phyloP scores from a whole-genome alignment of 2,113 vertebrate species.

The Setophaga coronata region DNA sequence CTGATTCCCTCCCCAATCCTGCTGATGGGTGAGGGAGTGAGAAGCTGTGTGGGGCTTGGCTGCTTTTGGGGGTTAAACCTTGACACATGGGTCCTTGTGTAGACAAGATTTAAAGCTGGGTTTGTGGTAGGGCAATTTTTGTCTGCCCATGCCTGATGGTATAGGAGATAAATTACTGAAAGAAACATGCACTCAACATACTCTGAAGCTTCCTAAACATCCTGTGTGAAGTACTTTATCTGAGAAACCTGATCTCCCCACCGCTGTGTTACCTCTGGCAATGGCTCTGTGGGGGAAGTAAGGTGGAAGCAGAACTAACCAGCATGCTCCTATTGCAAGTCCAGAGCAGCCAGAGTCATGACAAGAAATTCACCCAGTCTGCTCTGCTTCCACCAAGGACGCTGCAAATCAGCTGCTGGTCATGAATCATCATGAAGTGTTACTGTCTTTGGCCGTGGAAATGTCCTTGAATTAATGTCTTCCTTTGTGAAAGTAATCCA shows the following conservation, averaged over 20 bases:
- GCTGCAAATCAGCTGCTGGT: neutral
- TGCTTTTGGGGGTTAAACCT: neutral
- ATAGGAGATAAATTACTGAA: neutral
- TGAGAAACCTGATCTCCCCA: neutral
- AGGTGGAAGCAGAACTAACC: neutral
- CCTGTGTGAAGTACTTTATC: neutral
- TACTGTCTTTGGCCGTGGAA: neutral
- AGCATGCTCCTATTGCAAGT: neutral
- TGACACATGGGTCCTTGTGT: neutral
- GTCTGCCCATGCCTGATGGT: neutral
- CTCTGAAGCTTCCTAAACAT: neutral
- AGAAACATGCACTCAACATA: fast-evolving
- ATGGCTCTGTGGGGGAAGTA: neutral
- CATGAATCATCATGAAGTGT: neutral
- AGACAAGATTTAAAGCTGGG: neutral
- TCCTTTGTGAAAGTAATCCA: neutral
- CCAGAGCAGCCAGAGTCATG: neutral
- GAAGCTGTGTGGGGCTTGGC: neutral
- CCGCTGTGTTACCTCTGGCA: neutral
- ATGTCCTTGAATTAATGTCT: neutral
- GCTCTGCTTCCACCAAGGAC: neutral
- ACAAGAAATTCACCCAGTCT: neutral
- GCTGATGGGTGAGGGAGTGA: neutral
- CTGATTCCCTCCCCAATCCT: neutral
- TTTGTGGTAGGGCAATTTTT: neutral